Conservation (phyloP, 2,113 vertebrate species). For the Nannospalax galili region DNA sequence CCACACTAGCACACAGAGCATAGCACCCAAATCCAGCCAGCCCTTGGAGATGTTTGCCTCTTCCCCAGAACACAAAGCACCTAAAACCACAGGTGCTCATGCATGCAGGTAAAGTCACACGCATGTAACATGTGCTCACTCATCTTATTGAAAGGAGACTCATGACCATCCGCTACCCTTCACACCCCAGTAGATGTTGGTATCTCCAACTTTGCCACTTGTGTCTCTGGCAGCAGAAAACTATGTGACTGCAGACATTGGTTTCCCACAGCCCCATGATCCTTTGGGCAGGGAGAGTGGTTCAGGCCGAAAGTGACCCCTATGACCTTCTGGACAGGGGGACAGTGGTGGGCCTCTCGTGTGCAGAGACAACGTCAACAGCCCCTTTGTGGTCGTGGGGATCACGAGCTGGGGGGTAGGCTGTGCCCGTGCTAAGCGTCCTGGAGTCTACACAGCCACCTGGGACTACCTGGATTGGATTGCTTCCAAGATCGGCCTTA, state of each 20-base stretch:
- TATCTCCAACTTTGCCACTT: not conserved
- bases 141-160: not conserved
- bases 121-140: no score
- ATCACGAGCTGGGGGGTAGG: conserved; percentile 87
- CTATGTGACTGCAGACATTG: not conserved
- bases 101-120: not conserved
- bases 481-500: conserved; percentile 68
- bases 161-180: rapidly evolving
- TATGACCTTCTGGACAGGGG: conserved; percentile 81
- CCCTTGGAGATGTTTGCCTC: not conserved
- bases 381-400: conserved; percentile 85
- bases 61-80: not conserved
- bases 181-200: not conserved
- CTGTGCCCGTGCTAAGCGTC: conserved; percentile 84
- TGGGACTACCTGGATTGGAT: conserved; percentile 82
- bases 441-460: conserved; percentile 85
- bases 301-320: conserved; percentile 20
- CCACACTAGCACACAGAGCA: not conserved
- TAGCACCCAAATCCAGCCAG: not conserved
- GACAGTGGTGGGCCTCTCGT: conserved; percentile 90
- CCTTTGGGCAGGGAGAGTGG: not conserved
- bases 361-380: conserved; percentile 83
- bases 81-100: rapidly evolving
- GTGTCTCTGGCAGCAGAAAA: not conserved
- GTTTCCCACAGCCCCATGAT: not conserved